Percentiles rank a stretch among this genome's conserved stretches.
Conservation (phyloP, 2,888 invertebrate species). For the Hemithea aestivaria region DNA sequence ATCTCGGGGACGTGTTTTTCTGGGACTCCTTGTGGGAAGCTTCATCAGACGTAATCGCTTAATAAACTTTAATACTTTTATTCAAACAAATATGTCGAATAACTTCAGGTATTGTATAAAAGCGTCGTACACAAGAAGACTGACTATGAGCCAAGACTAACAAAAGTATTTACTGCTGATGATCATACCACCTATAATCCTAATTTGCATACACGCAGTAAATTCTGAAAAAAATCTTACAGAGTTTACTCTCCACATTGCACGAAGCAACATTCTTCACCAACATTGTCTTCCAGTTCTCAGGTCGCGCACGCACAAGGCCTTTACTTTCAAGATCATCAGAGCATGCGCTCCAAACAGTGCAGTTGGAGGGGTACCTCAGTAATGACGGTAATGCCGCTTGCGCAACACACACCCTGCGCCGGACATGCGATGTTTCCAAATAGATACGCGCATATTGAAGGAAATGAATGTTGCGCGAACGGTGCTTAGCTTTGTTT, state of each 20-base stretch:
- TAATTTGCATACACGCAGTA: too few species aligned
- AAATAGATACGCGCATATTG: conserved; percentile 39
- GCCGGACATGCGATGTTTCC: conserved; percentile 54
- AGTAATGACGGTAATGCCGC: conserved; percentile 70
- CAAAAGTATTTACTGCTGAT: too few species aligned
- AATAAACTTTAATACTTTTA: too few species aligned
- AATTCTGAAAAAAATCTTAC: too few species aligned
- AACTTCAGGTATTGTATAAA: too few species aligned
- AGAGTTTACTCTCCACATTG: too few species aligned
- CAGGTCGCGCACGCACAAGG: conserved; percentile 62
- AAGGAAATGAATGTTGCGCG: conserved; percentile 43
- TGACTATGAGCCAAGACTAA: too few species aligned
- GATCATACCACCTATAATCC: too few species aligned
- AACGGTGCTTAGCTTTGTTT: conserved; percentile 29
- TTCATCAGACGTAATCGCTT: too few species aligned
- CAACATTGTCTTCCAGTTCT: conserved; percentile 61
- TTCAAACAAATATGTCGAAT: too few species aligned
- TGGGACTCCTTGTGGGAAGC: neutral
- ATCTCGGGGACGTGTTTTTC: conserved; percentile 28
- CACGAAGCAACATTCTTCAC: conserved; percentile 48
- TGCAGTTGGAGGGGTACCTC: conserved; percentile 14
- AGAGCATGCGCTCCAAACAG: conserved; percentile 51
- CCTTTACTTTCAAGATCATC: conserved; percentile 78
- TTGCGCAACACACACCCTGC: conserved; percentile 53
- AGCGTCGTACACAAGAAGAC: too few species aligned